Percentiles rank a stretch among this genome's conserved stretches.
These are phyloP conservation scores for Tiaroga cobitis DNA, from an alignment of 2,797 vertebrate species.

Conservation along the genomic window DNA sequence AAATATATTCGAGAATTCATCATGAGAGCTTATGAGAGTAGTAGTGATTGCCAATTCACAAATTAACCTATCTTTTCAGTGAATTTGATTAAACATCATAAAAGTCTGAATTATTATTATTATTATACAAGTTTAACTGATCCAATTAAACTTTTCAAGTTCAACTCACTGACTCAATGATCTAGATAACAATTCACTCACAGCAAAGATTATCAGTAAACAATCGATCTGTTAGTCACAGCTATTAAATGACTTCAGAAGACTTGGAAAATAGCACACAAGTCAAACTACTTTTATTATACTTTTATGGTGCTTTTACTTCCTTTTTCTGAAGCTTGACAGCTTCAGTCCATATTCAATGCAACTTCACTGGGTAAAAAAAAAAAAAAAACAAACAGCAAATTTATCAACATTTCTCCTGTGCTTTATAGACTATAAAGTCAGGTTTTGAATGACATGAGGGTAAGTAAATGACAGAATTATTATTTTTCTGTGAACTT, in stretches of 20 bases:
- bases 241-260: not conserved
- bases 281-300: slow-evolving; percentile 1
- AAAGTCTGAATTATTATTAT: not conserved
- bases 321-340: not conserved
- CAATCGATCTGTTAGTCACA: not conserved
- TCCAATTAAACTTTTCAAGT: not conserved
- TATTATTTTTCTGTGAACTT: slow-evolving; percentile 8
- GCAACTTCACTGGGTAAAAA: not conserved
- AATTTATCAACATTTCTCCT: not conserved
- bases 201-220: not conserved
- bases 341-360: not conserved
- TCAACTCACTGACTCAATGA: not conserved
- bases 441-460: not conserved
- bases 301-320: not conserved
- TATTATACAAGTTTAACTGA: not conserved
- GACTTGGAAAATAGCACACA: not conserved
- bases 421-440: not conserved
- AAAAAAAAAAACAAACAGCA: not conserved
- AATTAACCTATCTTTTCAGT: not conserved
- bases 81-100: not conserved
- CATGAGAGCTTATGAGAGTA: not conserved
- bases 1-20: not conserved
- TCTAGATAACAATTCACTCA: not conserved
- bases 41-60: not conserved
- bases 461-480: not conserved